phyloP scores from a whole-genome alignment of 1,140 invertebrate species.

The Conus betulinus region DNA sequence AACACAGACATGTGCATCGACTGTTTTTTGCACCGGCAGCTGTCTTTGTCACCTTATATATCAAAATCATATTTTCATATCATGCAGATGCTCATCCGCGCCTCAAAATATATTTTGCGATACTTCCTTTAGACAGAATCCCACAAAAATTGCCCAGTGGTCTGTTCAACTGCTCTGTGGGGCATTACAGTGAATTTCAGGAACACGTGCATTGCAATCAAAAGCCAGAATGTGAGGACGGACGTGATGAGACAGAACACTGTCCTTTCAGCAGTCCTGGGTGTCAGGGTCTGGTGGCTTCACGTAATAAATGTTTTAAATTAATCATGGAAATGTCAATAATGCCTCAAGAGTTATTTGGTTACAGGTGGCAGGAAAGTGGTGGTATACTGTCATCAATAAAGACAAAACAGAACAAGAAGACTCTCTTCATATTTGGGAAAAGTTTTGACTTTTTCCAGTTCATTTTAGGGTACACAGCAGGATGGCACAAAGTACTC shows the following conservation, averaged over 20 bases:
- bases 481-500: not conserved
- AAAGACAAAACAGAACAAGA: not conserved
- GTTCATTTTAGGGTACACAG: not conserved
- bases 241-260: not conserved
- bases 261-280: conserved; percentile 26
- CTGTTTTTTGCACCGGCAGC: too few species aligned
- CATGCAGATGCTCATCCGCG: too few species aligned
- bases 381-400: not conserved
- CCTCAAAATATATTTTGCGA: too few species aligned
- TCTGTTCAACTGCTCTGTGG: conserved; percentile 18
- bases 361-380: too few species aligned
- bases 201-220: conserved; percentile 3
- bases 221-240: not conserved
- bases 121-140: too few species aligned
- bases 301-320: not conserved
- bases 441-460: not conserved
- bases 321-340: too few species aligned
- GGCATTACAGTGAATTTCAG: not conserved
- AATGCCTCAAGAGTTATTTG: too few species aligned
- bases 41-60: too few species aligned
- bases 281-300: not conserved
- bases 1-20: too few species aligned
- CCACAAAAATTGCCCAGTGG: not conserved
- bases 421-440: not conserved
- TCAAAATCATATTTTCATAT: too few species aligned